A percentile compares a stretch with the other conserved stretches of the same genome.
Evolutionary conservation across 2,888 invertebrate genomes (phyloP).

Genomic region (Tiphia femorata): DNA sequence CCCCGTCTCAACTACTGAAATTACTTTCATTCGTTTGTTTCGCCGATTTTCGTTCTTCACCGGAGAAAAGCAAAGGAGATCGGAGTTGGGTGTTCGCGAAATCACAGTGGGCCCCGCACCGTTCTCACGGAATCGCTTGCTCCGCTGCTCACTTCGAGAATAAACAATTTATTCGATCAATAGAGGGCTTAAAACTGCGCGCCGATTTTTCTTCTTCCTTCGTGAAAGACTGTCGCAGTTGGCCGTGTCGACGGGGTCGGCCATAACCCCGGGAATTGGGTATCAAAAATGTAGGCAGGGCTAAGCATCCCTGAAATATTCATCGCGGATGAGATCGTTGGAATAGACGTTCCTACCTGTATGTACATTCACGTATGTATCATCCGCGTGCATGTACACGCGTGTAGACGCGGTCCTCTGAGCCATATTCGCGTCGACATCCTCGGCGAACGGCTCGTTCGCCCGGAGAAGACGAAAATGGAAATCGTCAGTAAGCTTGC

Average conservation of each 20-base stretch:
- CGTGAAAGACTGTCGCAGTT: neutral
- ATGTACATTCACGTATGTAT: neutral
- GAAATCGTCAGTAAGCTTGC: slow-evolving; percentile 5
- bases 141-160: no score
- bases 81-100: no score
- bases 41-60: no score
- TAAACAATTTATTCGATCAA: no score
- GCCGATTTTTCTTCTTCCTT: neutral
- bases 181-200: no score
- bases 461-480: slow-evolving; percentile 1
- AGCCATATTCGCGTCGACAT: neutral
- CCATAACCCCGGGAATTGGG: slow-evolving; percentile 58
- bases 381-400: neutral
- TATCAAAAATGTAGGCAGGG: slow-evolving; percentile 59
- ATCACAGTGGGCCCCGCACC: no score
- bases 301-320: slow-evolving; percentile 61
- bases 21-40: no score
- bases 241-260: slow-evolving; percentile 12
- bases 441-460: neutral
- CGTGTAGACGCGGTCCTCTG: neutral
- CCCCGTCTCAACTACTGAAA: no score
- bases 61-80: no score
- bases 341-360: neutral
- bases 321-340: slow-evolving; percentile 42
- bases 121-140: no score